A percentile compares a stretch with the other conserved stretches of the same genome.
Conservation (phyloP, 2,888 invertebrate genomes). For the Seira musarum region DNA sequence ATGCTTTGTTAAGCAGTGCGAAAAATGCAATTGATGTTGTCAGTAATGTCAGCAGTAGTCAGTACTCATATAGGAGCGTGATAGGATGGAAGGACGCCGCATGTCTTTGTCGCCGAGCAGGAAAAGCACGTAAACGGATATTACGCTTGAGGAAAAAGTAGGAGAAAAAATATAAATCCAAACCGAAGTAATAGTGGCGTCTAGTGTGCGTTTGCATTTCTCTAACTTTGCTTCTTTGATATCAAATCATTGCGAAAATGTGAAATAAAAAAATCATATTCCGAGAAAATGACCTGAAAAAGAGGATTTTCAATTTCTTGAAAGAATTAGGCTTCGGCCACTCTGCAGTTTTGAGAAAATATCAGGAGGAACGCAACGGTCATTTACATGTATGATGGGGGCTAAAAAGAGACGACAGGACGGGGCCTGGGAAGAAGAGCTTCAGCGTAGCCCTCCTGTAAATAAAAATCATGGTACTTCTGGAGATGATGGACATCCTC, state of each 20-base stretch:
- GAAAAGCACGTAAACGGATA: not conserved
- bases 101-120: not conserved
- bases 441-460: no score
- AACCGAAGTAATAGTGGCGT: no score
- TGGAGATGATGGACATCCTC: no score
- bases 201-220: not conserved
- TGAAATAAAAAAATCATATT: not conserved
- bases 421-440: no score
- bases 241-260: constrained; percentile 24
- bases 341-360: not conserved
- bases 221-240: not conserved
- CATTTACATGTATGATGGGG: constrained; percentile 56
- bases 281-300: constrained; percentile 24
- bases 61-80: constrained; percentile 7
- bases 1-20: no score
- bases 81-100: constrained; percentile 36
- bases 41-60: not conserved
- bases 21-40: constrained; percentile 1
- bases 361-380: not conserved
- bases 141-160: not conserved
- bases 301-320: not conserved
- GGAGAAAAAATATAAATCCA: no score
- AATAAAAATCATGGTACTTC: no score
- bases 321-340: not conserved
- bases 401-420: constrained; percentile 35